Evolutionary conservation across 2,888 invertebrate genomes (phyloP).

Genomic region (Camponotus fellah): DNA sequence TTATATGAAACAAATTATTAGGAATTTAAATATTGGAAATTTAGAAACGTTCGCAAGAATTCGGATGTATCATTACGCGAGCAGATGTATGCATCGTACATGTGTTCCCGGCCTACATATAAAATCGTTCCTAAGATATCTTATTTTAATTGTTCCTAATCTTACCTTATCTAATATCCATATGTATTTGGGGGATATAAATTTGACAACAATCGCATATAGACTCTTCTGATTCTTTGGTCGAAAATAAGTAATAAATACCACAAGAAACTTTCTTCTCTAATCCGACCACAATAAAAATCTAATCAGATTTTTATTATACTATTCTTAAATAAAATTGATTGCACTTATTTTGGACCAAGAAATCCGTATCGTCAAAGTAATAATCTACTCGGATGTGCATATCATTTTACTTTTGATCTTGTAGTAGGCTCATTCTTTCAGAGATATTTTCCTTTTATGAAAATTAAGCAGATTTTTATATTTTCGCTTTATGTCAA

Average conservation of each 20-base stretch:
- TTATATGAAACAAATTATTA: constrained; percentile 2
- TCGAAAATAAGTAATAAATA: constrained; percentile 31
- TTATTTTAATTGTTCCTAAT: constrained; percentile 32
- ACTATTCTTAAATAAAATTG: constrained; percentile 47
- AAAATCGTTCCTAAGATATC: constrained; percentile 29
- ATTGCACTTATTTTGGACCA: constrained; percentile 32
- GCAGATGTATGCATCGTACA: constrained; percentile 31
- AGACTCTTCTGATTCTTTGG: constrained; percentile 31
- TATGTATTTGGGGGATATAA: constrained; percentile 44
- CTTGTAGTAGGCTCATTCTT: neutral
- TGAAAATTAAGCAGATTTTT: neutral
- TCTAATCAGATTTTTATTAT: constrained; percentile 39
- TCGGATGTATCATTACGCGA: constrained; percentile 26
- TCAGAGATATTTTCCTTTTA: neutral
- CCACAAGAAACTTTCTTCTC: constrained; percentile 20
- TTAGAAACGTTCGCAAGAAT: neutral
- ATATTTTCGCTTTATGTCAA: neutral
- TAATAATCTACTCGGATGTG: neutral
- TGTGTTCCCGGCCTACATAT: constrained; percentile 31
- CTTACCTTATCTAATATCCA: constrained; percentile 30
- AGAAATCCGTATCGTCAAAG: constrained; percentile 19
- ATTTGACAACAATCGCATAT: constrained; percentile 24
- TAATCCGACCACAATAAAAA: neutral
- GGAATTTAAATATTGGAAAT: too few relatives aligned
- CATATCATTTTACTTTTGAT: constrained; percentile 7